Conservation (phyloP, 2,888 invertebrate species). For the Xylota sylvarum region DNA sequence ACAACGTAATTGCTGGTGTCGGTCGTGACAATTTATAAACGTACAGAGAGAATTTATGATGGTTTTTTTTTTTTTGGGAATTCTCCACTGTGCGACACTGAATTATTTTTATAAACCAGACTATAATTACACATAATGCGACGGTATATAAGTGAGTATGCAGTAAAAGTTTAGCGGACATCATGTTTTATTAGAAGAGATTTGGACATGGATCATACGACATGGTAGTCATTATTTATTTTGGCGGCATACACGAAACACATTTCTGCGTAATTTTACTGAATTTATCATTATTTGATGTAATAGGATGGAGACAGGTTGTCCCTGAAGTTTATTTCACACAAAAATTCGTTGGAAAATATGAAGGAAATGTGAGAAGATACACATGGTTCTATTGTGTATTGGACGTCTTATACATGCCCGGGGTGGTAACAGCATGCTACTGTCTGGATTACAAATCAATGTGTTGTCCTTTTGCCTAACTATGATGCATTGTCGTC, state of each 20-base stretch:
- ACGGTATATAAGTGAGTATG: not conserved
- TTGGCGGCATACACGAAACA: not conserved
- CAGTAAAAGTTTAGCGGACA: not conserved
- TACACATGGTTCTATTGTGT: too few species aligned
- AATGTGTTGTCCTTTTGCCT: too few species aligned
- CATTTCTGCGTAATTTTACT: not conserved
- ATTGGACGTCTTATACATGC: too few species aligned
- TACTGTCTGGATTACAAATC: too few species aligned
- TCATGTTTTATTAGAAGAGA: not conserved
- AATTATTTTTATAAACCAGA: not conserved
- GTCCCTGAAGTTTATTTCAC: too few species aligned
- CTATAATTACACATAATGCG: not conserved
- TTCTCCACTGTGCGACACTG: not conserved
- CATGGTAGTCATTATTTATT: not conserved
- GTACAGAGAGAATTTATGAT: not conserved
- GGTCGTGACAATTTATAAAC: not conserved
- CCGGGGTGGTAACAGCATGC: too few species aligned
- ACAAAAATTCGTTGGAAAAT: too few species aligned
- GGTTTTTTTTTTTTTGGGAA: not conserved
- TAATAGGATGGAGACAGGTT: too few species aligned
- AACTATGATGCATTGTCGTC: too few species aligned
- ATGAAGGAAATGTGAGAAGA: too few species aligned
- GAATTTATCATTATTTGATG: not conserved
- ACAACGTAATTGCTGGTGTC: not conserved
- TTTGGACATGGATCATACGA: not conserved